Conservation (phyloP, 2,888 invertebrate species). For the Mythimna pallens region DNA sequence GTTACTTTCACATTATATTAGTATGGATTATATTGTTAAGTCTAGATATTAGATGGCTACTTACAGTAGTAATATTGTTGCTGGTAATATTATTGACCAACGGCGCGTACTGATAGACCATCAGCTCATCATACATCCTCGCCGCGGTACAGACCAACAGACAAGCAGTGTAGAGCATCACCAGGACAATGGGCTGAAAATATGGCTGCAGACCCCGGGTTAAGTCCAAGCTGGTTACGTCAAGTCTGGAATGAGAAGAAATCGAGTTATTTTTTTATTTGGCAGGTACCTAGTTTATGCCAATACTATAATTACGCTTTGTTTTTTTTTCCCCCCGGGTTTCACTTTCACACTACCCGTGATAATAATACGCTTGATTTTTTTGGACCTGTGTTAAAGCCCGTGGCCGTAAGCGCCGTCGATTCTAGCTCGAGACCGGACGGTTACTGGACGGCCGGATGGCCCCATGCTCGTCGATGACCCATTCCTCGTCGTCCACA, state of each 20-base stretch:
- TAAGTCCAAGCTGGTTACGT: constrained; percentile 82
- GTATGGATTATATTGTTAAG: no score
- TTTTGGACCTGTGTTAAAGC: no score
- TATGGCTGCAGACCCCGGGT: constrained; percentile 84
- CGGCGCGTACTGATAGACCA: constrained; percentile 85
- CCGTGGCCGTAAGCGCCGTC: no score
- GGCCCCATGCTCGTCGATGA: no score
- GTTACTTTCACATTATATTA: no score
- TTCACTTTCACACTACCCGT: no score
- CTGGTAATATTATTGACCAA: constrained; percentile 78
- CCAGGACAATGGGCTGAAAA: constrained; percentile 86
- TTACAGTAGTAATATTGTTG: constrained; percentile 83
- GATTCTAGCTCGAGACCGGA: no score
- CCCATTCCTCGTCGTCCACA: no score
- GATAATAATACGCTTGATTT: not conserved
- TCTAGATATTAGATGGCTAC: constrained; percentile 41
- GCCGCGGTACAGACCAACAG: constrained; percentile 85
- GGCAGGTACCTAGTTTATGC: not conserved
- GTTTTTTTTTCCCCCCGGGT: no score
- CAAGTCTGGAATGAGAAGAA: constrained; percentile 75
- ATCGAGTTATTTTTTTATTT: not conserved
- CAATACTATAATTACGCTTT: no score
- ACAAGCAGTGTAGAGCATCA: constrained; percentile 85
- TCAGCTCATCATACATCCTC: constrained; percentile 87
- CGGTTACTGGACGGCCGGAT: no score